Evolutionary conservation across 2,113 vertebrate genomes (phyloP).

Genomic region (Gorsachius goisagi): DNA sequence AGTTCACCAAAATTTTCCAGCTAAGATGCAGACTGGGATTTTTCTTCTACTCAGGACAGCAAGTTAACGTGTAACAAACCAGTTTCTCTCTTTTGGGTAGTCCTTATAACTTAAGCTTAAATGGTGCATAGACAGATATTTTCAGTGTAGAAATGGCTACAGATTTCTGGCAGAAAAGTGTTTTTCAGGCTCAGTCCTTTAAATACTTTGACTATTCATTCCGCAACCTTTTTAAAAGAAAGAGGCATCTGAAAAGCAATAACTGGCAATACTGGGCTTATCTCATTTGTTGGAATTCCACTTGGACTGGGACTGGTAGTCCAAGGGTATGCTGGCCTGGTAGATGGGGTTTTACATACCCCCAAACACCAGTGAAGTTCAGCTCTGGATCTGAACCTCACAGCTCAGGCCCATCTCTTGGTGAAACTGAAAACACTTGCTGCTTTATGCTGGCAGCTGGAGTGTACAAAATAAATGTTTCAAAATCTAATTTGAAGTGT

Average conservation of each 20-base stretch:
- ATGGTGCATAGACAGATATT: neutral
- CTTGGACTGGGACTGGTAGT: neutral
- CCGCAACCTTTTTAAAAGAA: neutral
- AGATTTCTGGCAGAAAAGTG: neutral
- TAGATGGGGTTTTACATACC: neutral
- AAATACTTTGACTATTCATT: neutral
- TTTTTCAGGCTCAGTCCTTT: neutral
- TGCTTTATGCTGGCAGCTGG: neutral
- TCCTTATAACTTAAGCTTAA: neutral
- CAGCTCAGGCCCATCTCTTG: neutral
- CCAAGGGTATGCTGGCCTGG: neutral
- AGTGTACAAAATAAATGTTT: neutral
- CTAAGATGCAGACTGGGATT: neutral
- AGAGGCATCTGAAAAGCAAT: neutral
- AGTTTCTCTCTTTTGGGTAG: neutral
- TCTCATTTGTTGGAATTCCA: neutral
- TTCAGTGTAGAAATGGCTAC: neutral
- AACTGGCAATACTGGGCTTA: neutral
- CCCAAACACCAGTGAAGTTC: neutral
- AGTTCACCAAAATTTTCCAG: slow-evolving; percentile 5
- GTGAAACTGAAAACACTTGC: neutral
- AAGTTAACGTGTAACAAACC: slow-evolving; percentile 32
- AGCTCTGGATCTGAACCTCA: neutral
- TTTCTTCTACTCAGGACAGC: neutral
- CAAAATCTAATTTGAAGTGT: neutral